Conservation (phyloP, 2,113 vertebrate genomes). For the Bufo gargarizans region DNA sequence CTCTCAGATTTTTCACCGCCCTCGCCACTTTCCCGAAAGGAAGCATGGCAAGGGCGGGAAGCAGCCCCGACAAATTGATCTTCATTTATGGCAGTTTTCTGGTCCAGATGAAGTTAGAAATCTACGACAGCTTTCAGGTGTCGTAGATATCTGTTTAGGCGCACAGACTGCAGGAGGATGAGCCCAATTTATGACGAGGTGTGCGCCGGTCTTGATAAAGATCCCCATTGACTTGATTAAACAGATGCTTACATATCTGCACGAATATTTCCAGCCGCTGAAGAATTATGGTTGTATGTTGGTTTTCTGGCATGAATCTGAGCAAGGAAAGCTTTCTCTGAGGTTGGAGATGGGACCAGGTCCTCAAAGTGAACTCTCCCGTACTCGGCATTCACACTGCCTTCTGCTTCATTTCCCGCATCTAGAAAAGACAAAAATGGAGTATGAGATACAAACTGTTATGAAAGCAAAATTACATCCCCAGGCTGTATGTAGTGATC, state of each 20-base stretch:
- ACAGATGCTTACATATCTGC: constrained; percentile 73
- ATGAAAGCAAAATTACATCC: not conserved
- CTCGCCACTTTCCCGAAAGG: too few relatives aligned
- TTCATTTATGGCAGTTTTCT: too few relatives aligned
- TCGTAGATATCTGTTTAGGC: too few relatives aligned
- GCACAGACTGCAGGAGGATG: too few relatives aligned
- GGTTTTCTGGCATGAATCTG: constrained; percentile 82
- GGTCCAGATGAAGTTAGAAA: too few relatives aligned
- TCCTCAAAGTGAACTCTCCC: constrained; percentile 83
- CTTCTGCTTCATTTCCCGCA: constrained; percentile 88
- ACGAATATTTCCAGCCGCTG: constrained; percentile 69
- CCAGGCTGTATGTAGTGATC: not conserved
- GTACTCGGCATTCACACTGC: constrained; percentile 88
- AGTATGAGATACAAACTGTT: not conserved
- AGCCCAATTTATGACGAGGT: too few relatives aligned
- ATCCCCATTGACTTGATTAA: not conserved
- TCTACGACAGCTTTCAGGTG: too few relatives aligned
- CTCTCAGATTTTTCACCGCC: too few relatives aligned
- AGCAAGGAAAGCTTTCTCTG: constrained; percentile 85
- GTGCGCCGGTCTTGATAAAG: too few relatives aligned
- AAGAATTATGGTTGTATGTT: constrained; percentile 72
- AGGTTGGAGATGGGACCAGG: constrained; percentile 80
- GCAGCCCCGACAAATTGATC: too few relatives aligned
- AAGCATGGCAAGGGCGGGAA: too few relatives aligned
- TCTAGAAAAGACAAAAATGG: constrained; percentile 71